A percentile compares a stretch with the other conserved stretches of the same genome.
Evolutionary conservation across 2,888 invertebrate species (phyloP).

Genomic region (Epinotia demarniana): DNA sequence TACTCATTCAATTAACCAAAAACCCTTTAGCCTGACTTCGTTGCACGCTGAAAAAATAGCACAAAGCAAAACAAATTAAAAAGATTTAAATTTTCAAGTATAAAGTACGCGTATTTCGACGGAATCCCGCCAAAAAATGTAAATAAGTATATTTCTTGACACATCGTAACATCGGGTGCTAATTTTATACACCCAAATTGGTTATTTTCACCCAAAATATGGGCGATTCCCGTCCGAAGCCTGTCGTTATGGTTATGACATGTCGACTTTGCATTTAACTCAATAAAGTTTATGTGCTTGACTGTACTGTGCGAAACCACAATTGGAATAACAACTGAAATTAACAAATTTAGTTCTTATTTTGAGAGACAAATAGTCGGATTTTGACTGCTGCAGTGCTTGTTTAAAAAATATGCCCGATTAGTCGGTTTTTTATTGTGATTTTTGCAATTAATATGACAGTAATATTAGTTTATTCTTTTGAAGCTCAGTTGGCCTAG

Average conservation of each 20-base stretch:
- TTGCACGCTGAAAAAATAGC: too few relatives aligned
- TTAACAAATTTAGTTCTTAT: background rate
- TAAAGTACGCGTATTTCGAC: background rate
- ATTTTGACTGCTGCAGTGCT: background rate
- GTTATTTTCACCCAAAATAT: slow-evolving; percentile 55
- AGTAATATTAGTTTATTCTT: slow-evolving; percentile 14
- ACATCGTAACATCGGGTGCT: slow-evolving; percentile 54
- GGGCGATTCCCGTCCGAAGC: slow-evolving; percentile 49
- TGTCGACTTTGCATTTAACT: slow-evolving; percentile 47
- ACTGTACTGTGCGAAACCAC: slow-evolving; percentile 42
- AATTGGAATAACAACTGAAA: slow-evolving; percentile 4
- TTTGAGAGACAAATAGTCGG: background rate
- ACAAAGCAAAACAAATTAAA: too few relatives aligned
- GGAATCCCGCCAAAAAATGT: slow-evolving; percentile 9
- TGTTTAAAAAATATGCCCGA: background rate
- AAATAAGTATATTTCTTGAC: slow-evolving; percentile 47
- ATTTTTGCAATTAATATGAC: slow-evolving; percentile 22
- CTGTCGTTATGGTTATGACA: slow-evolving; percentile 53
- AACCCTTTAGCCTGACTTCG: too few relatives aligned
- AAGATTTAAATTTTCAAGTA: too few relatives aligned
- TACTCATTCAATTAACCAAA: too few relatives aligned
- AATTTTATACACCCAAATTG: slow-evolving; percentile 62
- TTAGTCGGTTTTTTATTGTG: background rate
- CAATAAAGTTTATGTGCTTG: slow-evolving; percentile 50
- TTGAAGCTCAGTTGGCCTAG: slow-evolving; percentile 9